Evolutionary conservation across 2,888 invertebrate species (phyloP).

Genomic region (Scrobipalpa costella): DNA sequence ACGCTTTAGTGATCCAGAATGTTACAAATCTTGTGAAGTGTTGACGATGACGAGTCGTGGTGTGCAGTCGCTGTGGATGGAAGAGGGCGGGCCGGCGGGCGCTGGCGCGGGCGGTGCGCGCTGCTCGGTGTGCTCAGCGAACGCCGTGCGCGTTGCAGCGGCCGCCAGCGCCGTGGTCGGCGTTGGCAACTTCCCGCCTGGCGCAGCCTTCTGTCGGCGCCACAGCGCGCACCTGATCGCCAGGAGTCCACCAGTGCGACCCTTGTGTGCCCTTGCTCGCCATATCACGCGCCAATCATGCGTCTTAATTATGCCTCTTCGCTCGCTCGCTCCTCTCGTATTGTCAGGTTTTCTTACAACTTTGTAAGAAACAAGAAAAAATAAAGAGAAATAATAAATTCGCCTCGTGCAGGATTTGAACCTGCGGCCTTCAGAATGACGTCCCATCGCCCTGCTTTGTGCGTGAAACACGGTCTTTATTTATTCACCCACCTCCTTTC

Average conservation of each 20-base stretch:
- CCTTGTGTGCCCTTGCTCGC: slow-evolving; percentile 41
- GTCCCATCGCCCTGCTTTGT: too few species aligned
- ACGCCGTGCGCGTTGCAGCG: slow-evolving; percentile 51
- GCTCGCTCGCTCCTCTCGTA: slow-evolving; percentile 11
- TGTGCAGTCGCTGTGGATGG: slow-evolving; percentile 83
- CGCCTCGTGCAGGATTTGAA: too few species aligned
- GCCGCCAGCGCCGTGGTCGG: slow-evolving; percentile 59
- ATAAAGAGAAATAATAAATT: too few species aligned
- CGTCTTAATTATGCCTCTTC: slow-evolving; percentile 1
- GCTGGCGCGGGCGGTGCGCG: slow-evolving; percentile 52
- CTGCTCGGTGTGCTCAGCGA: slow-evolving; percentile 58
- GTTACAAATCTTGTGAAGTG: slow-evolving; percentile 2
- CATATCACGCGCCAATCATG: background rate
- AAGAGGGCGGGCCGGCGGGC: slow-evolving; percentile 57
- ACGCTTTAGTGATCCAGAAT: background rate
- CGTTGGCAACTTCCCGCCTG: slow-evolving; percentile 47
- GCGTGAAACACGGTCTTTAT: too few species aligned
- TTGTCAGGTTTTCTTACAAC: background rate
- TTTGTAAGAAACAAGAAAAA: too few species aligned
- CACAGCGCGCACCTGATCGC: slow-evolving; percentile 69
- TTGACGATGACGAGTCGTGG: slow-evolving; percentile 24
- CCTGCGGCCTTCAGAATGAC: too few species aligned
- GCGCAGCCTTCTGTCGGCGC: slow-evolving; percentile 60
- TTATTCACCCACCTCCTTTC: too few species aligned
- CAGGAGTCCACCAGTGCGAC: slow-evolving; percentile 46